Evolutionary conservation across 2,113 vertebrate species (phyloP).

Genomic region (Phoenicopterus ruber): DNA sequence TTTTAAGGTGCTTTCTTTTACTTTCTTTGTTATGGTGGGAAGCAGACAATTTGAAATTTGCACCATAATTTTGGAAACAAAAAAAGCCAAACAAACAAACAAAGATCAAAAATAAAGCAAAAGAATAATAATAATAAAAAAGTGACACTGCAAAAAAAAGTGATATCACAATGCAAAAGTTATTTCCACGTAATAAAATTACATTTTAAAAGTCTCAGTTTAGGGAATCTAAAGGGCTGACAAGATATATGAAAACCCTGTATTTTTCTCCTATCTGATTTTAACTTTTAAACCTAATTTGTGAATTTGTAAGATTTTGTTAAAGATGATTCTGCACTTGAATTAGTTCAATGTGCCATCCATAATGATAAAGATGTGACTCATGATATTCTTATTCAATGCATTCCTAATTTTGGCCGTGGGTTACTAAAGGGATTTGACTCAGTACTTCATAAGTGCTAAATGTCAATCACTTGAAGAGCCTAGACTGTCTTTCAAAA

Average conservation of each 20-base stretch:
- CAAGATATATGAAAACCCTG: background rate
- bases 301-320: background rate
- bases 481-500: background rate
- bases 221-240: background rate
- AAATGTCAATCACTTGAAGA: background rate
- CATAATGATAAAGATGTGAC: background rate
- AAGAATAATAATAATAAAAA: background rate
- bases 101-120: background rate
- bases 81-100: background rate
- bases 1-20: background rate
- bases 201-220: background rate
- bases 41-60: background rate
- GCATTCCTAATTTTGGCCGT: background rate
- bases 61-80: background rate
- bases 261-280: background rate
- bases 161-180: background rate
- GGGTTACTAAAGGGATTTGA: background rate
- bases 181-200: background rate
- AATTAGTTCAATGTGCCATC: background rate
- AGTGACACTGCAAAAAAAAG: background rate
- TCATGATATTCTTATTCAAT: background rate
- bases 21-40: background rate
- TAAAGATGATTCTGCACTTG: background rate
- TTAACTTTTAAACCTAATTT: background rate
- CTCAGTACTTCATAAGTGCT: background rate